A percentile compares a stretch with the other conserved stretches of the same genome.
Conservation (phyloP, 2,113 vertebrate species). For the Catagonus wagneri region DNA sequence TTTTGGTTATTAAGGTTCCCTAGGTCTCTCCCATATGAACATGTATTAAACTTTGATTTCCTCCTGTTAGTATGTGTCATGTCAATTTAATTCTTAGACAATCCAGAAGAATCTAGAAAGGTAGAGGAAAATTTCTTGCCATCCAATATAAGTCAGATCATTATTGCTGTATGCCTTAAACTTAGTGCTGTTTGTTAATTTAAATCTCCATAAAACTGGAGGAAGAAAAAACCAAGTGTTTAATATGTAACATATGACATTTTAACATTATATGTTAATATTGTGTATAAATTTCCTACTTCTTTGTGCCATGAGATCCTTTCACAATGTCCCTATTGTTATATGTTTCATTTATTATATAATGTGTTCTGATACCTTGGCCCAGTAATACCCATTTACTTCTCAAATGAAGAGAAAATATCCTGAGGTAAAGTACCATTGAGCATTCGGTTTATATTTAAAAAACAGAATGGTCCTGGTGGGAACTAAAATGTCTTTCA, state of each 20-base stretch:
- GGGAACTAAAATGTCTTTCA: conserved; percentile 37
- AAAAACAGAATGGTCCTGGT: conserved; percentile 36
- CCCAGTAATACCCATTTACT: conserved; percentile 11
- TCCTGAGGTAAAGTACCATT: conserved; percentile 25
- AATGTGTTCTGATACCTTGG: not conserved
- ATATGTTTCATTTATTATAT: not conserved
- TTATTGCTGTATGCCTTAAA: not conserved
- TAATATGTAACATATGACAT: not conserved
- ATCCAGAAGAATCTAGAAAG: not conserved
- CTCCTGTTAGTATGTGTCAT: no score
- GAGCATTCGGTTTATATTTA: conserved; percentile 61
- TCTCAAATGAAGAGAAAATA: conserved; percentile 52
- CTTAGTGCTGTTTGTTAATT: not conserved
- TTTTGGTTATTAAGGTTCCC: no score
- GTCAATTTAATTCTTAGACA: no score
- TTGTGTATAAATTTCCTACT: not conserved
- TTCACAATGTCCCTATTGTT: conserved; percentile 17
- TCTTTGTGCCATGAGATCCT: not conserved
- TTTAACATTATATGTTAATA: not conserved
- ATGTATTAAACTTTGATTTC: no score
- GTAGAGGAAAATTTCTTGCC: not conserved
- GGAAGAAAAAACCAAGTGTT: not conserved
- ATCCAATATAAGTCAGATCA: not conserved
- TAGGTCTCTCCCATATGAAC: no score
- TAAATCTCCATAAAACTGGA: not conserved